phyloP scores from a whole-genome alignment of 1,140 invertebrate genomes.

The Lepidurus apus region DNA sequence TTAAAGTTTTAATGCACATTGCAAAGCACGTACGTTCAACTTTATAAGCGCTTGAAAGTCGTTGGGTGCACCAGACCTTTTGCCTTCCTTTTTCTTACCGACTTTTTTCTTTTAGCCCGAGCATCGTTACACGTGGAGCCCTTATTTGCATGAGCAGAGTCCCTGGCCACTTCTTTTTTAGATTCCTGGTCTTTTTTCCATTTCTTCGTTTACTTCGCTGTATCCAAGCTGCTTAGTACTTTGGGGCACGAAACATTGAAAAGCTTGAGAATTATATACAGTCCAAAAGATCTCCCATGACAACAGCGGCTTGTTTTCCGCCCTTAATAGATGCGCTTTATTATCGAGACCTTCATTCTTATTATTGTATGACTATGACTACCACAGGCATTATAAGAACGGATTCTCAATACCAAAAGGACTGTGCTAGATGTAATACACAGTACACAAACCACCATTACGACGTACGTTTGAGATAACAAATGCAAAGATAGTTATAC shows the following conservation, averaged over 20 bases:
- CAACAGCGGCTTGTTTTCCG: neutral
- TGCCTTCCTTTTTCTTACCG: neutral
- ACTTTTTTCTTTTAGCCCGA: neutral
- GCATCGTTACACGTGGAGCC: constrained; percentile 17
- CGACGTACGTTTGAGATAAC: neutral
- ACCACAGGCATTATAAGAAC: neutral
- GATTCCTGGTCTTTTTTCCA: constrained; percentile 3
- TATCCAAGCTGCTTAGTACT: neutral
- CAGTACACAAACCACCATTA: neutral
- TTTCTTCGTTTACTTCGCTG: neutral
- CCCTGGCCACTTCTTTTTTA: constrained; percentile 13
- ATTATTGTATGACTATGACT: neutral
- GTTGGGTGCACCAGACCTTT: neutral
- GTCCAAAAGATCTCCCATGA: neutral
- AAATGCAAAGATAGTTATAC: neutral
- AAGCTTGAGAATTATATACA: constrained; percentile 3
- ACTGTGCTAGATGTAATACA: neutral
- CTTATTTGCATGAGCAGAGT: constrained; percentile 19
- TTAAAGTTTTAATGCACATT: neutral
- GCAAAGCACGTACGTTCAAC: constrained; percentile 8
- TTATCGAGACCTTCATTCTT: neutral
- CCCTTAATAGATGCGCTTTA: neutral
- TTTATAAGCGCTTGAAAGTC: neutral
- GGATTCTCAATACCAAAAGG: neutral
- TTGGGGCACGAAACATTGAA: neutral